phyloP scores from a whole-genome alignment of 2,888 invertebrate genomes.

The Ariolimax columbianus region DNA sequence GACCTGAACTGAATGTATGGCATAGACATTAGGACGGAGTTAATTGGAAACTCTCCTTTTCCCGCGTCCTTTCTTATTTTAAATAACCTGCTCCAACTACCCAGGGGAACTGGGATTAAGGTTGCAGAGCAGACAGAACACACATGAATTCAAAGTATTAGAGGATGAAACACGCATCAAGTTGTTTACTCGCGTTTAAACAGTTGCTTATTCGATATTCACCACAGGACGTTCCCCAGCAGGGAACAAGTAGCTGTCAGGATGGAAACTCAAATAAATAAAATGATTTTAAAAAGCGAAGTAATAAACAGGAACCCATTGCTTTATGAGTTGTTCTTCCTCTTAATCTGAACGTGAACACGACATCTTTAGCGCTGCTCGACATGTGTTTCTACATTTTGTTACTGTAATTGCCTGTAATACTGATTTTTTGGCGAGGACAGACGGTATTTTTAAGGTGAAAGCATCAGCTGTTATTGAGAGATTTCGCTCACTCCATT shows the following conservation, averaged over 20 bases:
- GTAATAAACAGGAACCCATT: neutral
- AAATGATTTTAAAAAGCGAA: neutral
- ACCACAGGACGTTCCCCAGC: neutral
- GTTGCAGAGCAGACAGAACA: neutral
- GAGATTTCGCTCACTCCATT: conserved; percentile 12
- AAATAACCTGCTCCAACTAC: neutral
- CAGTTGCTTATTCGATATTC: neutral
- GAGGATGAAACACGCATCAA: neutral
- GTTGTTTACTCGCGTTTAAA: conserved; percentile 2
- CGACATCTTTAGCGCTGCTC: neutral
- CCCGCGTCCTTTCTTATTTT: neutral
- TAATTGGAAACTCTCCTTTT: neutral
- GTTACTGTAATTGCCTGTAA: conserved; percentile 11
- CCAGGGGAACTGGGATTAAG: neutral
- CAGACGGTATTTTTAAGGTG: neutral
- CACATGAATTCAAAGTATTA: neutral
- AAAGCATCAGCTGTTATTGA: conserved; percentile 1
- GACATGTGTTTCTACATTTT: conserved; percentile 18
- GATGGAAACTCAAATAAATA: too few relatives aligned
- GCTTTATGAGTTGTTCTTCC: neutral
- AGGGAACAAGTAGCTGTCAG: neutral
- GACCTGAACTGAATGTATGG: neutral
- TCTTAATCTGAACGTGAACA: neutral
- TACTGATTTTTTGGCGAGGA: neutral
- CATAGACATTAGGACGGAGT: neutral